These are phyloP conservation scores for Recurvirostra avosetta DNA, from an alignment of 2,113 vertebrate genomes.

Conservation along the genomic window DNA sequence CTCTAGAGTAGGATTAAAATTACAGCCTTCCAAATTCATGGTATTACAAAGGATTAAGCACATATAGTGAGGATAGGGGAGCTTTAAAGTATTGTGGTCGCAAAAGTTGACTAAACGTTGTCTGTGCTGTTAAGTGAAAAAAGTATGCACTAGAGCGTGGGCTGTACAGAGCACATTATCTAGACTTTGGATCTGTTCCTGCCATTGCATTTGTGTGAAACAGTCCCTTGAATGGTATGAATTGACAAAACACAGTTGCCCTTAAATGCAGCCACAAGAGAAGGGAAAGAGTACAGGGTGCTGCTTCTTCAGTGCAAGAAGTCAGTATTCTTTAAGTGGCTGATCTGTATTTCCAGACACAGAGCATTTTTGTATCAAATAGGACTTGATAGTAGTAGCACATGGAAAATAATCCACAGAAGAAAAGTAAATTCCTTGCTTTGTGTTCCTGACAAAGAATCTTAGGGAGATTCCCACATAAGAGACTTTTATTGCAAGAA, in stretches of 20 bases:
- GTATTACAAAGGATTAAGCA: background rate
- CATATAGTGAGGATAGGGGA: background rate
- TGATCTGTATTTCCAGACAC: background rate
- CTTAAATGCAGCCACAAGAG: background rate
- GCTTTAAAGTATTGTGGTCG: background rate
- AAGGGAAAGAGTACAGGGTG: background rate
- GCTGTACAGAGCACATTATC: background rate
- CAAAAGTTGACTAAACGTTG: background rate
- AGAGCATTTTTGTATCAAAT: background rate
- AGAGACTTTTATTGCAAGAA: background rate
- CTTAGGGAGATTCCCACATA: background rate
- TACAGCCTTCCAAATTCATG: background rate
- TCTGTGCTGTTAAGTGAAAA: background rate
- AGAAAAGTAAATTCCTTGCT: background rate
- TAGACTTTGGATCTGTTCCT: background rate
- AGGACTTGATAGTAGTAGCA: background rate
- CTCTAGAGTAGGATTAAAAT: background rate
- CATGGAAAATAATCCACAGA: background rate
- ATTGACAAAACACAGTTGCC: background rate
- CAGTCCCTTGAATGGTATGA: background rate
- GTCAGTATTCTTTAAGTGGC: background rate
- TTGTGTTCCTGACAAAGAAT: background rate
- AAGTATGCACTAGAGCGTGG: accelerated
- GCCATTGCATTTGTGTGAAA: background rate
- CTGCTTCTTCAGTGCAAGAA: background rate